A percentile compares a stretch with the other conserved stretches of the same genome.
Evolutionary conservation across 2,797 vertebrate species (phyloP).

Genomic region (Perodicticus potto): DNA sequence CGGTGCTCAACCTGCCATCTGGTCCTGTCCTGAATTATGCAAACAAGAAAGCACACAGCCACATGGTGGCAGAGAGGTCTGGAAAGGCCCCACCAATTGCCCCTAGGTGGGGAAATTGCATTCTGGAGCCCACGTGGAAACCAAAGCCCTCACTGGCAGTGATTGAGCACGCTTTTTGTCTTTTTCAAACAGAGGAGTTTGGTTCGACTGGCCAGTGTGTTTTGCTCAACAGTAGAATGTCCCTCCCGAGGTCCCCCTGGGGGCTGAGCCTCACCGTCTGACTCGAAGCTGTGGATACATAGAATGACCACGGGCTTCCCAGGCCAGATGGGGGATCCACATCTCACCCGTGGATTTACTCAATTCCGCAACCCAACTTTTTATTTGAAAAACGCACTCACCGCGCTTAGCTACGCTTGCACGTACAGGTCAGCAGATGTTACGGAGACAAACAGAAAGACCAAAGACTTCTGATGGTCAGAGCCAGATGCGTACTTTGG

Average conservation of each 20-base stretch:
- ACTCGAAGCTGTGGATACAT: neutral
- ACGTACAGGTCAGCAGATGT: neutral
- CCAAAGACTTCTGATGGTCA: neutral
- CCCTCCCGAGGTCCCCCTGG: neutral
- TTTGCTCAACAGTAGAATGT: constrained; percentile 44
- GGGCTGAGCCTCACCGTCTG: neutral
- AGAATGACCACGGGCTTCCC: neutral
- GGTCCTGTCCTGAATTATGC: constrained; percentile 72
- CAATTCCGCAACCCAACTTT: neutral
- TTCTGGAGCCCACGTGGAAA: constrained; percentile 6
- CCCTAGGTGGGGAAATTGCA: constrained; percentile 50
- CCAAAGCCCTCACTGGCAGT: neutral
- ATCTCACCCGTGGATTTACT: neutral
- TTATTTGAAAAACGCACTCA: neutral
- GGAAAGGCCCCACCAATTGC: constrained; percentile 52
- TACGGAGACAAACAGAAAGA: neutral
- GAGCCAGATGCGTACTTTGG: neutral
- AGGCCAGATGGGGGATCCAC: neutral
- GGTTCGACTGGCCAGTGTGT: neutral
- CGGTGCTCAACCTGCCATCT: constrained; percentile 72
- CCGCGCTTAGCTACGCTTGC: neutral
- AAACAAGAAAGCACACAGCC: constrained; percentile 67
- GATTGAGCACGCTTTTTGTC: neutral
- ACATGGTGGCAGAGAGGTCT: constrained; percentile 52
- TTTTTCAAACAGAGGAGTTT: neutral